phyloP scores from a whole-genome alignment of 2,888 invertebrate genomes.

The Amaurobius ferox region DNA sequence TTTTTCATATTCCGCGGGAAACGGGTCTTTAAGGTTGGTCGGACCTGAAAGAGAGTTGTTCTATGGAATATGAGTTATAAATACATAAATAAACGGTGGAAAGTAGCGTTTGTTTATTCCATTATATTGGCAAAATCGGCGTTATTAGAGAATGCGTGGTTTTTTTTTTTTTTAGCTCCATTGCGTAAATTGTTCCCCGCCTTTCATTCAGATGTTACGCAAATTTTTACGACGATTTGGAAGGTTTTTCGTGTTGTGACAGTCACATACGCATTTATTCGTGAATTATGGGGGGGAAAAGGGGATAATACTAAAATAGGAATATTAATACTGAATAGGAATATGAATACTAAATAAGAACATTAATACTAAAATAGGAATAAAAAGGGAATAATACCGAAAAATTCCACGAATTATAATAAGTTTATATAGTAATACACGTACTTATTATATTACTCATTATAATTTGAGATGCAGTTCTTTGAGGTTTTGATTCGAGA shows the following conservation, averaged over 20 bases:
- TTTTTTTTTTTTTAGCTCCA: neutral
- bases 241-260: neutral
- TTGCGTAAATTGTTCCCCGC: neutral
- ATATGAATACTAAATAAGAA: no score
- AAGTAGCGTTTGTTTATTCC: neutral
- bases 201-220: neutral
- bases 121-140: neutral
- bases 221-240: neutral
- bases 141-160: neutral
- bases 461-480: no score
- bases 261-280: no score
- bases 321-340: no score
- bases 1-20: neutral
- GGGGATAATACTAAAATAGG: no score
- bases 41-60: neutral
- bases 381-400: no score
- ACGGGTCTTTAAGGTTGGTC: neutral
- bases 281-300: no score
- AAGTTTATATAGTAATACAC: no score
- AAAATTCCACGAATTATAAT: no score
- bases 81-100: neutral
- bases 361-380: no score
- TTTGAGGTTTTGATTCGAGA: no score
- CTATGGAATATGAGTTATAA: conserved; percentile 24
- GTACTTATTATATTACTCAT: no score